phyloP scores from a whole-genome alignment of 2,797 vertebrate genomes.

The Pristis pectinata region DNA sequence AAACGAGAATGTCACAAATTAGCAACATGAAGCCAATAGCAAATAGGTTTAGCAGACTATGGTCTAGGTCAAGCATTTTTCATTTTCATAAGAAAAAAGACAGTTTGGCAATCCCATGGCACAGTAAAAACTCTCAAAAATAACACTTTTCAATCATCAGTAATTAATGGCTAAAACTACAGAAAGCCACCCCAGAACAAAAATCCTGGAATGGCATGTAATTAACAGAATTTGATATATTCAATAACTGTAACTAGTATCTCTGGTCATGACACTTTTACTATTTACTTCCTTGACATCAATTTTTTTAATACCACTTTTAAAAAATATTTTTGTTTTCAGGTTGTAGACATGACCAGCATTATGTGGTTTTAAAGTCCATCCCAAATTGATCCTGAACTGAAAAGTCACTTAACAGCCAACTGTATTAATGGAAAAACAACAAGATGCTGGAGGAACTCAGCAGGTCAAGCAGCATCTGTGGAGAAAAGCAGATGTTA shows the following conservation, averaged over 20 bases:
- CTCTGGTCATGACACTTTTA: not conserved
- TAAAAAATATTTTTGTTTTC: no score
- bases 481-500: no score
- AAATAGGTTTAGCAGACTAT: not conserved
- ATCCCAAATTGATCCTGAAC: no score
- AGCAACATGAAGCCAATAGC: not conserved
- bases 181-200: not conserved
- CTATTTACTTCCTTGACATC: not conserved
- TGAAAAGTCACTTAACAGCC: no score
- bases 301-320: not conserved
- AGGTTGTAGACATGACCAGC: no score
- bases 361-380: no score
- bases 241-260: not conserved
- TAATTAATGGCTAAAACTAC: not conserved
- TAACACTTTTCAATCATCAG: not conserved
- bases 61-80: not conserved
- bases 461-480: no score
- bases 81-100: not conserved
- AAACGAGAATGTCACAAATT: not conserved
- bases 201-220: not conserved
- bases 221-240: not conserved
- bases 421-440: no score
- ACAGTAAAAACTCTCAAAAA: not conserved
- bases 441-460: no score
- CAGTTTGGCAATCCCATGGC: not conserved